A percentile compares a stretch with the other conserved stretches of the same genome.
phyloP scores from a whole-genome alignment of 2,113 vertebrate genomes.

The Pimephales promelas region DNA sequence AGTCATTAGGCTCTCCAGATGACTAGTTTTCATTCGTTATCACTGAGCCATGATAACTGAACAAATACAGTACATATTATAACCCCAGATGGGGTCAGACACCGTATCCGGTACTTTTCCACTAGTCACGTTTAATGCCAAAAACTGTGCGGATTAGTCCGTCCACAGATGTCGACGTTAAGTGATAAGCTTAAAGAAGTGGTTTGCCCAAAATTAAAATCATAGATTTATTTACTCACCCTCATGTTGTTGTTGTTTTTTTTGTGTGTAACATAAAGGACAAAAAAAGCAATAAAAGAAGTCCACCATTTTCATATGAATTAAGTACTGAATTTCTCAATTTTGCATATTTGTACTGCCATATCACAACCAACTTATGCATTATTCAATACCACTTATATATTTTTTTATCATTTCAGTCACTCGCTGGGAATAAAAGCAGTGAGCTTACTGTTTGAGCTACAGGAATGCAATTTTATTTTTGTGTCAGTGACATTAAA shows the following conservation, averaged over 20 bases:
- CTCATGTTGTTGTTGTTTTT: not conserved
- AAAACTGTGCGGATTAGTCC: constrained; percentile 27
- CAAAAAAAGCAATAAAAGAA: not conserved
- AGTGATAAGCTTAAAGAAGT: not conserved
- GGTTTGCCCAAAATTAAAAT: not conserved
- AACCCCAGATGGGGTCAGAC: constrained; percentile 27
- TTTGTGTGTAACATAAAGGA: not conserved
- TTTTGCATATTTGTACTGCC: not conserved
- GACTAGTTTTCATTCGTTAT: constrained; percentile 31
- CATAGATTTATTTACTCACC: not conserved
- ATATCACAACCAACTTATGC: not conserved
- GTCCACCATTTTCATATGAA: not conserved
- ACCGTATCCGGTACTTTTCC: constrained; percentile 29
- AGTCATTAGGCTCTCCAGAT: constrained; percentile 28
- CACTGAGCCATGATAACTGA: constrained; percentile 28
- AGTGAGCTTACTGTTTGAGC: not conserved
- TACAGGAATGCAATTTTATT: too few species aligned
- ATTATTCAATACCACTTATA: not conserved
- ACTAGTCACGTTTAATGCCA: constrained; percentile 33
- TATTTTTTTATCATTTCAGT: not conserved
- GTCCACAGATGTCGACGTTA: constrained; percentile 13
- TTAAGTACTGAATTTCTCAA: not conserved
- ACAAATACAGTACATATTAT: constrained; percentile 26
- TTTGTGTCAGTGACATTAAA: too few species aligned
- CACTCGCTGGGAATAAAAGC: not conserved